Evolutionary conservation across 2,113 vertebrate genomes (phyloP).

Genomic region (Callochromis pleurospilus): DNA sequence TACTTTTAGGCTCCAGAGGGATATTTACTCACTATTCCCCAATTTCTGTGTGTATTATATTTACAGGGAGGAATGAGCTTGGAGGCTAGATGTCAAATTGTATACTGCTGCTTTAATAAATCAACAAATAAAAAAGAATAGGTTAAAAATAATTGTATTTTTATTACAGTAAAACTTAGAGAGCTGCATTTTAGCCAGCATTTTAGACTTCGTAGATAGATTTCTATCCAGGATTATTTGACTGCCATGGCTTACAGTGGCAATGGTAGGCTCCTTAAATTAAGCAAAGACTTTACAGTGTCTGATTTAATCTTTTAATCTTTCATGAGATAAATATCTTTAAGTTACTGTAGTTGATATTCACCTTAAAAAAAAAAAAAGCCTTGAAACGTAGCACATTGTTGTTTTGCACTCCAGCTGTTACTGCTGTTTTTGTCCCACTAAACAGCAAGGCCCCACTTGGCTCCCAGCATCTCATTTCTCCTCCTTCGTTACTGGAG

Average conservation of each 20-base stretch:
- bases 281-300: not conserved
- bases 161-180: not conserved
- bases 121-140: not conserved
- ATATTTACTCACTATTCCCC: not conserved
- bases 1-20: not conserved
- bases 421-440: not conserved
- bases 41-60: not conserved
- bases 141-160: not conserved
- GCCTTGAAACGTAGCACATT: not conserved
- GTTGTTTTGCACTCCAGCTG: not conserved
- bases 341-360: not conserved
- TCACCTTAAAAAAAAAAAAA: not conserved
- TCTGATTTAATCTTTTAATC: not conserved
- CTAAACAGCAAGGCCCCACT: not conserved
- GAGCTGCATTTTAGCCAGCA: not conserved
- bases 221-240: not conserved
- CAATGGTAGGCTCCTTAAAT: not conserved
- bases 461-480: slow-evolving; percentile 12
- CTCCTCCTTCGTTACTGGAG: not conserved
- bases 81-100: not conserved
- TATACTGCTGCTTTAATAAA: not conserved
- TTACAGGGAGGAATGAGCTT: not conserved
- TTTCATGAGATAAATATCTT: not conserved
- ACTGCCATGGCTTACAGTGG: not conserved
- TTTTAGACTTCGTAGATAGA: not conserved